phyloP scores from a whole-genome alignment of 2,888 invertebrate species.

The Tiphia femorata region DNA sequence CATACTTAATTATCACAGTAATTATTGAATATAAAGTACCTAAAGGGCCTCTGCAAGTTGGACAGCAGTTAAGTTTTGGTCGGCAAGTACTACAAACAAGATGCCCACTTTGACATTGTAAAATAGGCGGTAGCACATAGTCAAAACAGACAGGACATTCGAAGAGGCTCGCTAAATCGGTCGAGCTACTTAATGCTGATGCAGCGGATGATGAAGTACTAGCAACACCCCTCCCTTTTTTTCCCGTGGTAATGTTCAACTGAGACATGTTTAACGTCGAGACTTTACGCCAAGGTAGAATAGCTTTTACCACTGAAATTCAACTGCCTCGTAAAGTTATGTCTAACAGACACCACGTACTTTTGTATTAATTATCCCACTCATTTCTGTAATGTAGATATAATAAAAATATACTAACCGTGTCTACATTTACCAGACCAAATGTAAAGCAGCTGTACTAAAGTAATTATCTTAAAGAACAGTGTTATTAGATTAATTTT shows the following conservation, averaged over 20 bases:
- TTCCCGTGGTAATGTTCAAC: constrained; percentile 62
- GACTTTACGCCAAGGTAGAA: constrained; percentile 25
- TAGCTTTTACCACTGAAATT: constrained; percentile 14
- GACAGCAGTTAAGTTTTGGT: constrained; percentile 96
- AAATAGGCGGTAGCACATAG: constrained; percentile 98
- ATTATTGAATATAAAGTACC: constrained; percentile 67
- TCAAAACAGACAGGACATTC: constrained; percentile 99
- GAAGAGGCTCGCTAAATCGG: constrained; percentile 91
- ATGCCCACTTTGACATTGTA: constrained; percentile 99
- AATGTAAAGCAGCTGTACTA: not conserved
- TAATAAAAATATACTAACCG: too few relatives aligned
- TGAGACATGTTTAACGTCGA: constrained; percentile 61
- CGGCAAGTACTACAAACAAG: constrained; percentile 98
- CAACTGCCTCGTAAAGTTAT: constrained; percentile 12
- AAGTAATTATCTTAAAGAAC: too few relatives aligned
- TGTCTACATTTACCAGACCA: too few relatives aligned
- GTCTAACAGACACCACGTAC: constrained; percentile 23
- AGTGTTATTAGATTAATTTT: too few relatives aligned
- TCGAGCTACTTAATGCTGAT: constrained; percentile 79
- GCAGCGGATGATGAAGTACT: constrained; percentile 71
- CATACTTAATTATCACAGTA: not conserved
- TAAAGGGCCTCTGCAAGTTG: constrained; percentile 96
- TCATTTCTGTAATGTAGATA: constrained; percentile 41
- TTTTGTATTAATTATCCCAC: constrained; percentile 19
- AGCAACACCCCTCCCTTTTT: constrained; percentile 63